phyloP scores from a whole-genome alignment of 2,888 invertebrate genomes.

The Cryptophagus acutangulus region DNA sequence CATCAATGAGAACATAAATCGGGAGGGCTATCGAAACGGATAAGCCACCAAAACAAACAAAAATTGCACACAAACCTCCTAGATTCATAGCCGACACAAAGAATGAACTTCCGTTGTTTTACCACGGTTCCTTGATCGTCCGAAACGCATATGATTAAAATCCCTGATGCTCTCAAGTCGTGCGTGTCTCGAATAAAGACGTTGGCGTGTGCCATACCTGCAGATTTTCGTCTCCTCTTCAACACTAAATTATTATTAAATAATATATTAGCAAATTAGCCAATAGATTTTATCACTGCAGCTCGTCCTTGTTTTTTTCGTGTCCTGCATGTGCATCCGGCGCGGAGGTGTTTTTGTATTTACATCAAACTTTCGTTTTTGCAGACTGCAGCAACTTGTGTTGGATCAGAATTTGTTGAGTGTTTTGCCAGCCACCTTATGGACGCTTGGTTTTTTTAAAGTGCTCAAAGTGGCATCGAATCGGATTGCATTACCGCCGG shows the following conservation, averaged over 20 bases:
- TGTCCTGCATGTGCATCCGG: constrained; percentile 47
- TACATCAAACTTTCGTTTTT: constrained; percentile 40
- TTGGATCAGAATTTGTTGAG: constrained; percentile 68
- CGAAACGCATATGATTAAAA: constrained; percentile 40
- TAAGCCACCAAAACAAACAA: too few relatives aligned
- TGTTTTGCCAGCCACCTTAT: constrained; percentile 57
- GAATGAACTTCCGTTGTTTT: constrained; percentile 42
- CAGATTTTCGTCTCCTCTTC: too few relatives aligned
- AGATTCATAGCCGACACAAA: too few relatives aligned
- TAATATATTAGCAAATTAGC: constrained; percentile 6
- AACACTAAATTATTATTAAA: too few relatives aligned
- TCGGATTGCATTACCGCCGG: constrained; percentile 49
- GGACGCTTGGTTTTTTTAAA: constrained; percentile 57
- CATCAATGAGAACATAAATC: too few relatives aligned
- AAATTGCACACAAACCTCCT: too few relatives aligned
- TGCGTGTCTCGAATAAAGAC: constrained; percentile 28
- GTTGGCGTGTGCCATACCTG: too few relatives aligned
- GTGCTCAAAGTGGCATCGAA: constrained; percentile 58
- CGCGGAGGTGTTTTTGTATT: too few relatives aligned
- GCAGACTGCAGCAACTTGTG: constrained; percentile 66
- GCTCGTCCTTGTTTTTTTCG: constrained; percentile 39
- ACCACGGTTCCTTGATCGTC: constrained; percentile 40
- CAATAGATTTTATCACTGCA: background rate
- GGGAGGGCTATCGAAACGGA: too few relatives aligned
- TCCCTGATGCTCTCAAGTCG: constrained; percentile 34